These are phyloP conservation scores for Aphis gossypii DNA, from an alignment of 1,140 invertebrate genomes.

Conservation along the genomic window DNA sequence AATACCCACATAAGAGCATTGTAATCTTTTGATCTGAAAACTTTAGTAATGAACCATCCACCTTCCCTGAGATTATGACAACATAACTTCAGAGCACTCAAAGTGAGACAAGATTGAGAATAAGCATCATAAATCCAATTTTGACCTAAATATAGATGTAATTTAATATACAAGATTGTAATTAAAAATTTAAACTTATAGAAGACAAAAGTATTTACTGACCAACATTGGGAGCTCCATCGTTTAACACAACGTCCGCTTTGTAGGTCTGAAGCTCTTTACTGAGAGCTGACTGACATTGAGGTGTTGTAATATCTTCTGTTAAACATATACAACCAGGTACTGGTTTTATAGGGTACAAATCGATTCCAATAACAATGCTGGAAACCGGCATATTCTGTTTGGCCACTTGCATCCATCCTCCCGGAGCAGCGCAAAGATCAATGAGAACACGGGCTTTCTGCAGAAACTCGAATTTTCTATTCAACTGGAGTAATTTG, in stretches of 20 bases:
- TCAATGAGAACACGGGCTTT: conserved; percentile 95
- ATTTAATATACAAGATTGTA: not conserved
- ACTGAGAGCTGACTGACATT: conserved; percentile 79
- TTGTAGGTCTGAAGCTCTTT: conserved; percentile 94
- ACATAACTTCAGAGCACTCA: conserved; percentile 92
- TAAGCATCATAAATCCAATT: conserved; percentile 99
- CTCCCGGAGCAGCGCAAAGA: conserved; percentile 98
- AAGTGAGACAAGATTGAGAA: conserved; percentile 87
- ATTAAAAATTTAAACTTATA: not conserved
- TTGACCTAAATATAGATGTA: conserved; percentile 64
- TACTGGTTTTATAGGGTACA: conserved; percentile 94
- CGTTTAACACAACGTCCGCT: conserved; percentile 94
- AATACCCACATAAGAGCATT: conserved; percentile 93
- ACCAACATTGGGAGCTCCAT: conserved; percentile 99
- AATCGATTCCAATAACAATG: conserved; percentile 92
- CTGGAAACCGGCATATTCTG: conserved; percentile 98
- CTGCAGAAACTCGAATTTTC: conserved; percentile 97
- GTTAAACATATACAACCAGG: conserved; percentile 87
- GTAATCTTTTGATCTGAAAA: conserved; percentile 99
- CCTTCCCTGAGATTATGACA: conserved; percentile 90
- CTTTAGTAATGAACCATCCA: conserved; percentile 98
- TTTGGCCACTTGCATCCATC: conserved; percentile 99
- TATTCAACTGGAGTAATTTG: conserved; percentile 97
- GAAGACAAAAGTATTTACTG: conserved; percentile 60
- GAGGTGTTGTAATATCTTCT: conserved; percentile 97